Percentiles rank a stretch among this genome's conserved stretches.
phyloP scores from a whole-genome alignment of 2,113 vertebrate genomes.

The Rallus limicola region DNA sequence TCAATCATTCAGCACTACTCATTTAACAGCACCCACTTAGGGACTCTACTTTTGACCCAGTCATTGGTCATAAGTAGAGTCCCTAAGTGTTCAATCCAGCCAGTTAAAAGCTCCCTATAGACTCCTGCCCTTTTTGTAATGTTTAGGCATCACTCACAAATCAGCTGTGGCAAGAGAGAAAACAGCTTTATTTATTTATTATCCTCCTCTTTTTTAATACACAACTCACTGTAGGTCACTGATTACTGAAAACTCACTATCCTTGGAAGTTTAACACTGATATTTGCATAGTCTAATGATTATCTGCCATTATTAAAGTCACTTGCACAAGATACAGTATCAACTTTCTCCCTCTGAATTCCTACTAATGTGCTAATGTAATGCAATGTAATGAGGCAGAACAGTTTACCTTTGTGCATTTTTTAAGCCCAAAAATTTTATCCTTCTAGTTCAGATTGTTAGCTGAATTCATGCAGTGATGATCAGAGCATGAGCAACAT shows the following conservation, averaged over 20 bases:
- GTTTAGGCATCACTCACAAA: background rate
- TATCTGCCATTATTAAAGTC: background rate
- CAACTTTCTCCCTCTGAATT: background rate
- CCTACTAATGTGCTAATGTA: background rate
- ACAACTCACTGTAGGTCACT: background rate
- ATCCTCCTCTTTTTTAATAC: background rate
- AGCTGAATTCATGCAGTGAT: background rate
- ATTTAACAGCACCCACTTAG: background rate
- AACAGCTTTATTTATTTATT: background rate
- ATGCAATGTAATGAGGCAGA: background rate
- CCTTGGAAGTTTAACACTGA: background rate
- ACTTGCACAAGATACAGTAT: background rate
- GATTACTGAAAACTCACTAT: background rate
- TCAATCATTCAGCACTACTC: background rate
- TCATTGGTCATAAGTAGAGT: background rate
- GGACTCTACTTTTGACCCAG: background rate
- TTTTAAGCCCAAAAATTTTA: background rate
- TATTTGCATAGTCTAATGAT: background rate
- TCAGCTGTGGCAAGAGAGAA: background rate
- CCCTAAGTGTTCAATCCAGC: background rate
- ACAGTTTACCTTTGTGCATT: constrained; percentile 4
- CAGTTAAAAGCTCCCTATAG: background rate
- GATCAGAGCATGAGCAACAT: background rate
- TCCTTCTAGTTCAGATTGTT: background rate
- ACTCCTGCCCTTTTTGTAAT: background rate